These are phyloP conservation scores for Furcula furcula DNA, from an alignment of 2,888 invertebrate species.

Conservation along the genomic window DNA sequence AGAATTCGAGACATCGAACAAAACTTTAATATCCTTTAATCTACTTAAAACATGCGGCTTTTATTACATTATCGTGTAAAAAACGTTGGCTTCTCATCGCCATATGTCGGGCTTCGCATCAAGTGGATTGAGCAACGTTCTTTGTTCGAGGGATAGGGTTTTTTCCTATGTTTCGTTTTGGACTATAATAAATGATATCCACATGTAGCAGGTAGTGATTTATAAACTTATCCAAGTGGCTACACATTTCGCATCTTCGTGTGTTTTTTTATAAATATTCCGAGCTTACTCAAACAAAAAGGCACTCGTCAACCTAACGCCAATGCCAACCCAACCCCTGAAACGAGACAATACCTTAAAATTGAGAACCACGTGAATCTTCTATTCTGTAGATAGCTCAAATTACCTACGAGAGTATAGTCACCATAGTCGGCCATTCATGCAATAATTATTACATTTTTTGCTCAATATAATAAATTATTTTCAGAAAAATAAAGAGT, in stretches of 20 bases:
- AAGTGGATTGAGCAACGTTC: slow-evolving; percentile 45
- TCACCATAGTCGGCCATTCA: too few species aligned
- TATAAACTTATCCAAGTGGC: slow-evolving; percentile 23
- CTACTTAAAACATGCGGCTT: slow-evolving; percentile 3
- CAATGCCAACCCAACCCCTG: too few species aligned
- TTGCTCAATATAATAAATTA: too few species aligned
- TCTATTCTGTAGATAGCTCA: too few species aligned
- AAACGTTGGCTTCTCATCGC: slow-evolving; percentile 47
- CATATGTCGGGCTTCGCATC: slow-evolving; percentile 55
- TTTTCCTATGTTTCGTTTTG: slow-evolving; percentile 31
- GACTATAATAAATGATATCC: slow-evolving; percentile 23
- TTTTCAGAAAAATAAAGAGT: too few species aligned
- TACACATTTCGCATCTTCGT: slow-evolving; percentile 28
- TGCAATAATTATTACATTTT: too few species aligned
- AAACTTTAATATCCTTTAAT: slow-evolving; percentile 1
- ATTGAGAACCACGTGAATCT: too few species aligned
- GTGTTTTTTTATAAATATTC: too few species aligned
- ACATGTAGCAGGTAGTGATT: slow-evolving; percentile 31
- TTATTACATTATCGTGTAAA: slow-evolving; percentile 42
- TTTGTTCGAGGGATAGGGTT: slow-evolving; percentile 19
- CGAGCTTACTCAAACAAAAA: too few species aligned
- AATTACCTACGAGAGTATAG: too few species aligned
- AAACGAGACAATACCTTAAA: too few species aligned
- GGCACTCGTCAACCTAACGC: too few species aligned
- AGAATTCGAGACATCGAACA: slow-evolving; percentile 1